phyloP scores from a whole-genome alignment of 2,888 invertebrate species.

The Stomorhina lunata region DNA sequence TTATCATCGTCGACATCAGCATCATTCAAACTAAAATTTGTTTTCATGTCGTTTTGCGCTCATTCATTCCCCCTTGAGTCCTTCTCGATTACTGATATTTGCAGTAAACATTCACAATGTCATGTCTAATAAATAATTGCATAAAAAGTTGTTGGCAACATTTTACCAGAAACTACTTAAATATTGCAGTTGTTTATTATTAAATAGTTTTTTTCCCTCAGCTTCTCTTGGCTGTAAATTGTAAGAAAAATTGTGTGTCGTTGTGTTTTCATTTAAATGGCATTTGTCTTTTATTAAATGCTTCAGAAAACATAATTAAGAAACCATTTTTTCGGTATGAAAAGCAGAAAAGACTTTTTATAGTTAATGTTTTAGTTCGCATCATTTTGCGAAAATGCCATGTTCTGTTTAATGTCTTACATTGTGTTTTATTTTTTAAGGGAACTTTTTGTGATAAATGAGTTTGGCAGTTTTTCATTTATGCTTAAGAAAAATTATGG shows the following conservation, averaged over 20 bases:
- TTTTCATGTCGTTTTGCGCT: neutral
- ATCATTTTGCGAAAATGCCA: neutral
- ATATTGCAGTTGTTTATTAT: neutral
- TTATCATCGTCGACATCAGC: neutral
- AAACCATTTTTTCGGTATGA: slow-evolving; percentile 15
- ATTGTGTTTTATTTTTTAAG: neutral
- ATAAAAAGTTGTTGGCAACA: slow-evolving; percentile 5
- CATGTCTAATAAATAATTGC: slow-evolving; percentile 45
- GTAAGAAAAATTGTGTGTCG: neutral
- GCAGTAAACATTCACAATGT: neutral
- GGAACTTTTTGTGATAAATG: slow-evolving; percentile 31
- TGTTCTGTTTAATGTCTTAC: slow-evolving; percentile 46
- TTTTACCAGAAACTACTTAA: neutral
- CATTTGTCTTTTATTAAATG: slow-evolving; percentile 47
- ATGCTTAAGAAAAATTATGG: neutral
- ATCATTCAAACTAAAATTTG: neutral
- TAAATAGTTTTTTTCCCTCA: too few species aligned
- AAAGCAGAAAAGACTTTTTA: neutral
- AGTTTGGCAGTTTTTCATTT: slow-evolving; percentile 21
- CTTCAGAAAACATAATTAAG: slow-evolving; percentile 56
- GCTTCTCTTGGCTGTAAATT: neutral
- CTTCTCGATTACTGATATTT: neutral
- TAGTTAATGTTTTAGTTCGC: neutral
- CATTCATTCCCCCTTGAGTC: neutral
- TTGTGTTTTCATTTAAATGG: slow-evolving; percentile 45